Base-by-base conservation (phyloP, 2,113 vertebrate genomes). In the Brachyhypopomus occidentalis region DNA sequence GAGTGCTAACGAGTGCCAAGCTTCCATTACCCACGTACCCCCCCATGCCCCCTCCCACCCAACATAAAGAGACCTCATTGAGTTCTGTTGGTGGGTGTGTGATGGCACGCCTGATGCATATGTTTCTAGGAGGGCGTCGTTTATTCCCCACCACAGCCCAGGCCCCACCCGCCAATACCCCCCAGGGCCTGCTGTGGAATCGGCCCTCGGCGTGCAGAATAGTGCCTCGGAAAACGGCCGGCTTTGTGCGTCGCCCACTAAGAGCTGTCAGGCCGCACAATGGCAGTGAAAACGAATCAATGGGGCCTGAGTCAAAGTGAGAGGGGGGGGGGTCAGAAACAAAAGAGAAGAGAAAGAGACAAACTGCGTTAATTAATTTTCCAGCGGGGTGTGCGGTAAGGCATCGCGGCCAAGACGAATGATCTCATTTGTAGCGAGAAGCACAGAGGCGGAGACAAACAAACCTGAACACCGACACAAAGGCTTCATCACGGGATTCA, bases 391-490 rank as follows among this genome's bases (percentile, higher is more conserved):
- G 89, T 85, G 86, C 79, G 85, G 80, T 62, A 58, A 72, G 63
- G 84, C 88, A 88, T 86, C 87, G 81, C 20, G 86, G 86, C 17
- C 20, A 82, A 94, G 92, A 94, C 90, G 90, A 93, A 94, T 90
- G 72, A 84, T 92, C 90, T 93, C 90, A 91, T 93, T 93, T 94
- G 89, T 84, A 70, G 85, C 78, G 78, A 89, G 90, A 85, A 88
- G 89, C 91, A 84, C 83, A 85, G 87, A 89, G 91, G 87, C 87
- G 82, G 88, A 80, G 82, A 74, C 41, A 80, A 80, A 80, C 84
- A 83, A 83, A 77, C 81, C 69, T 60, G 73, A 79, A 69, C 71
- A 86, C 89, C 84, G 87, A 87, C 84, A 85, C 41, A 7, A 74
- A 79, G 79, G 70, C 63, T 77, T 78, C 45, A 2, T 77, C 60